Base-by-base conservation (phyloP, 2,888 invertebrate species). In the Apotomis betuletana region DNA sequence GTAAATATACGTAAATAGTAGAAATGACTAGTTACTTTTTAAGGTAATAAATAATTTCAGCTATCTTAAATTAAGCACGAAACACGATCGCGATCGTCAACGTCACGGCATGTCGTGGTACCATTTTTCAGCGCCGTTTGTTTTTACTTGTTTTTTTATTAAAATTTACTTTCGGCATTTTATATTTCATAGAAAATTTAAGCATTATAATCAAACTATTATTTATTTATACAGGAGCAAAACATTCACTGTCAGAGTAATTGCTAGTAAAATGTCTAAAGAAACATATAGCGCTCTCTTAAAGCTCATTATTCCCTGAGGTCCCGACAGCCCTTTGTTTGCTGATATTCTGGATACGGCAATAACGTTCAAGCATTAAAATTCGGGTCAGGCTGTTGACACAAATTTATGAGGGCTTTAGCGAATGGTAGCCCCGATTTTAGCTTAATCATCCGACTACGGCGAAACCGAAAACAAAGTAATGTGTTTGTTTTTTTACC, bases 351-450 rank as follows among this genome's bases (percentile, higher is more conserved):
- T 86, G 83, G 83, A 86, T 83, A 82, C 83, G 83, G 86, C 85
- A 87, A 90, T 90, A 90, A 87, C 86, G 87, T 83, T 85, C 82
- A 81, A 84, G 81, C 88, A 90, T 91, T 91, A 87, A 90, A 90
- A 90, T 90, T 89, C 85, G 87, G 90, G 90, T 88, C 89, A 87
- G 86, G 87, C 84, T 86, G 89, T 88, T 89, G 90, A 90, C 90
- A 89, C 83, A 87, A 90, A 91, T 91, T 91, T 91, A 90, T 87
- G 87, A 88, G 85, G 83, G 87, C 83, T 83, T 85, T 85, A 85
- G 80, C 84, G 85, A 87, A 84, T 84, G 84, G 83, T 83, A 82
- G 81, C 83, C 83, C 80, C 84, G 80, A 85, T 88, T 87, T 84
- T 78, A 77, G 76, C 76, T 78, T 72, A 72, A 72, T 72, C 63